Conservation (phyloP, 2,888 invertebrate genomes). For the Habrosyne pyritoides region DNA sequence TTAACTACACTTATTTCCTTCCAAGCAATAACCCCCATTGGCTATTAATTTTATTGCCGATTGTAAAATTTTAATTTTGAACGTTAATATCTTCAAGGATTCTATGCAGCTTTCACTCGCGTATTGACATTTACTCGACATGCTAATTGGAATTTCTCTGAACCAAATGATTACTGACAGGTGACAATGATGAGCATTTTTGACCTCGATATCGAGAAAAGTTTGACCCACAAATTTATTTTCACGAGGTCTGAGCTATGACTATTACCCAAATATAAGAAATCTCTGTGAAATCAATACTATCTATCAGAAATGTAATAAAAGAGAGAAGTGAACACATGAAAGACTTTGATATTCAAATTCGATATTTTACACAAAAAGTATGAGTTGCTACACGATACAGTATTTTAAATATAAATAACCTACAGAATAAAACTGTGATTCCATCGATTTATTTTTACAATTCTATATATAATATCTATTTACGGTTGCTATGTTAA, state of each 20-base stretch:
- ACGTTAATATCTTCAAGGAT: conserved; percentile 32
- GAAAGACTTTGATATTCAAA: background rate
- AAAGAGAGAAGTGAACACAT: background rate
- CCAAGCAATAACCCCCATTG: conserved; percentile 26
- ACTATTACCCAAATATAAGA: background rate
- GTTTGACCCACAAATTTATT: conserved; percentile 28
- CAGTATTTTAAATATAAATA: background rate
- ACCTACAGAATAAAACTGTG: conserved; percentile 1
- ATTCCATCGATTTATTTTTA: conserved; percentile 10
- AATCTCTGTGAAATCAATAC: too few relatives aligned
- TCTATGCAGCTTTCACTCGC: conserved; percentile 58
- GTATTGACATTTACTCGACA: conserved; percentile 47
- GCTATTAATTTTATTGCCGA: conserved; percentile 39
- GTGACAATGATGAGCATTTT: conserved; percentile 46
- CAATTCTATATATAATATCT: conserved; percentile 28
- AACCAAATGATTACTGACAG: conserved; percentile 46
- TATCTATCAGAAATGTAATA: background rate
- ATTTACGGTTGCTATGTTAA: conserved; percentile 35
- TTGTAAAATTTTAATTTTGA: conserved; percentile 37
- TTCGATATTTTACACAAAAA: background rate
- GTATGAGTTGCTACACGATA: background rate
- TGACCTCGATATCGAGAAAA: conserved; percentile 63
- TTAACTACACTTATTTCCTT: conserved; percentile 38
- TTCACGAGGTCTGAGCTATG: conserved; percentile 24
- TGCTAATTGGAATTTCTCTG: conserved; percentile 64